Conservation (phyloP, 2,797 vertebrate genomes). For the Anniella stebbinsi region DNA sequence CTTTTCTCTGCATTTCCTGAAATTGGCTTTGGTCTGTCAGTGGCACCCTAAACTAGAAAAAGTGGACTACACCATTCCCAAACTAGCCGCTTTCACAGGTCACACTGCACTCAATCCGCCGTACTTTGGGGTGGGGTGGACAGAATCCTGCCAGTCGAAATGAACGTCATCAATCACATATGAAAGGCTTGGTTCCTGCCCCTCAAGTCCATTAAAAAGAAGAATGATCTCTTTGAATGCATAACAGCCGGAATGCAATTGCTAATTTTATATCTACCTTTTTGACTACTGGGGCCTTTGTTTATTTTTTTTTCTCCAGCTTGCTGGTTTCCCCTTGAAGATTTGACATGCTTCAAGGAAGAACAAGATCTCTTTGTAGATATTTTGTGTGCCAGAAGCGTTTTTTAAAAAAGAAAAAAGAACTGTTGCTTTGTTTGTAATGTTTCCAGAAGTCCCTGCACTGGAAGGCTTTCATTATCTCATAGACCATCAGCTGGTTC, state of each 20-base stretch:
- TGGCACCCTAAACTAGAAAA: too few species aligned
- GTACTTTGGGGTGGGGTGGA: too few species aligned
- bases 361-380: constrained; percentile 8
- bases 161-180: too few species aligned
- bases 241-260: background rate
- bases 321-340: constrained; percentile 15
- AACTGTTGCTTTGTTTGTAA: background rate
- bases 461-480: background rate
- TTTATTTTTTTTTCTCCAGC: background rate
- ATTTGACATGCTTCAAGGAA: background rate
- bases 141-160: too few species aligned
- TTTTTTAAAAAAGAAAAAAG: constrained; percentile 4
- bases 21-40: too few species aligned
- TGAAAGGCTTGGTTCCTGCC: too few species aligned
- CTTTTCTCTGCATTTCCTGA: too few species aligned
- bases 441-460: background rate
- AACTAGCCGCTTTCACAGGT: too few species aligned
- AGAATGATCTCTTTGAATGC: background rate
- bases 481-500: background rate
- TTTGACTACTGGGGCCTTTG: background rate
- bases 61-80: too few species aligned
- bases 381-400: background rate
- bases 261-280: background rate
- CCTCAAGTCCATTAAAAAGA: background rate
- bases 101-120: too few species aligned